Evolutionary conservation across 1,140 invertebrate species (phyloP), one percentile per base, ranked within the genome.

Genomic region (Hesperophylax magnus): DNA sequence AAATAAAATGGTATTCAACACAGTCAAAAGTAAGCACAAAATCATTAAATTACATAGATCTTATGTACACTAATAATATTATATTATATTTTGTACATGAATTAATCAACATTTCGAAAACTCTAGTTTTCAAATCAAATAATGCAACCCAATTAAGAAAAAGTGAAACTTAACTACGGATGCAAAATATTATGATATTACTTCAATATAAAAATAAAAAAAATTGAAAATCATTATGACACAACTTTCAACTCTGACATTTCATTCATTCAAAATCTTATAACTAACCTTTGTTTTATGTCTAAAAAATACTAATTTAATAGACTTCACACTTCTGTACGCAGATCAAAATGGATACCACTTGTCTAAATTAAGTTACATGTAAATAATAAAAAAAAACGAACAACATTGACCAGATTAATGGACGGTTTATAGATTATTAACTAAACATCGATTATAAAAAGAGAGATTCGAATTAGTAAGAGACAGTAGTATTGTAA

Each of bases 381-480:
- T 56, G 18, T 31, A 75, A 56, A 56, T 20, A 56, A 56, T 20
- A 71, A 77, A 77, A 77, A 58, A 47, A 14, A 47, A 47, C n/a
- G n/a, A 47, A 47, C 39, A 47, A 47, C 39, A 47, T 81, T 84
- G 82, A 84, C 82, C 82, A 84, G 82, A 84, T 27, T 72, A 79
- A 81, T 84, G 82, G 82, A 84, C 82, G 82, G 82, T 84, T 81
- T 5, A 61, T 65, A 78, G 27, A 83, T 78, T 76, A 76, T 39
- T 27, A 79, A 27, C 39, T 72, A 74, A 80, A 80, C 52, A 69
- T 60, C 47, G 63, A 54, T 17, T 58, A 79, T 65, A 47, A 67
- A 63, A 17, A 27, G 27, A 47, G 67, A 71, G 67, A 71, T 71
- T 71, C 17, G 8, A 71, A 14, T 71, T 71, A 47, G n/a, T 71